A percentile compares a stretch with the other conserved stretches of the same genome.
These are phyloP conservation scores for Sphyrna mokarran DNA, from an alignment of 2,113 vertebrate species.

Conservation along the genomic window DNA sequence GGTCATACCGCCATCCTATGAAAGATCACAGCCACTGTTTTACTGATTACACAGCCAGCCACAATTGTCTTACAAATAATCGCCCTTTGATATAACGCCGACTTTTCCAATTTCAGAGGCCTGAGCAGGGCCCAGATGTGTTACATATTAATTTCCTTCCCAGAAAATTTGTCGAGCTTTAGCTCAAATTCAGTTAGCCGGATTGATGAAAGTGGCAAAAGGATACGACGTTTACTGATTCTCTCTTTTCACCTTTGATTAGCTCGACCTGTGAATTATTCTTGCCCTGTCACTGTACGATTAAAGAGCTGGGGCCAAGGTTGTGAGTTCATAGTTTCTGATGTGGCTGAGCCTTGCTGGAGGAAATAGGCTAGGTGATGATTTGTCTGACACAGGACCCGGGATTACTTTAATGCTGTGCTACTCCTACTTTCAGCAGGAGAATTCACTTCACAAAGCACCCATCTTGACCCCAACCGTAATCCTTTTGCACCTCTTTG, in stretches of 20 bases:
- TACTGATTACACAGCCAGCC: constrained; percentile 74
- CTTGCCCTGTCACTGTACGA: constrained; percentile 78
- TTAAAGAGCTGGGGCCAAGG: constrained; percentile 60
- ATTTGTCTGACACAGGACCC: constrained; percentile 51
- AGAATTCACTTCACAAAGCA: constrained; percentile 36
- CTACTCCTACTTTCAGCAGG: constrained; percentile 46
- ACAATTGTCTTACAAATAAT: constrained; percentile 78
- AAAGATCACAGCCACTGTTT: constrained; percentile 73
- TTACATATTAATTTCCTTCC: constrained; percentile 95
- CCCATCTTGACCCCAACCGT: constrained; percentile 33
- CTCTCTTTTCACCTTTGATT: constrained; percentile 99
- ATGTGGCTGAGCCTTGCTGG: constrained; percentile 46
- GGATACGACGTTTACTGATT: constrained; percentile 96
- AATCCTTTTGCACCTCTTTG: constrained; percentile 31
- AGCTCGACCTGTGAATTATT: constrained; percentile 78
- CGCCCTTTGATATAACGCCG: constrained; percentile 64
- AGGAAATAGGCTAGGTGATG: constrained; percentile 43
- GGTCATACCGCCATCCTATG: constrained; percentile 63
- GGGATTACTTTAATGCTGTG: constrained; percentile 51
- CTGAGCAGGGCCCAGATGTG: constrained; percentile 77
- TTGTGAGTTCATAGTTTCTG: constrained; percentile 55
- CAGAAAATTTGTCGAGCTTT: constrained; percentile 78
- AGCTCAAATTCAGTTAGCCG: constrained; percentile 92
- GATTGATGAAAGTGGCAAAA: constrained; percentile 98
- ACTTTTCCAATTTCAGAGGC: constrained; percentile 75